Conservation (phyloP, 92 coral and sea anemone genomes). For the Nematostella vectensis region DNA sequence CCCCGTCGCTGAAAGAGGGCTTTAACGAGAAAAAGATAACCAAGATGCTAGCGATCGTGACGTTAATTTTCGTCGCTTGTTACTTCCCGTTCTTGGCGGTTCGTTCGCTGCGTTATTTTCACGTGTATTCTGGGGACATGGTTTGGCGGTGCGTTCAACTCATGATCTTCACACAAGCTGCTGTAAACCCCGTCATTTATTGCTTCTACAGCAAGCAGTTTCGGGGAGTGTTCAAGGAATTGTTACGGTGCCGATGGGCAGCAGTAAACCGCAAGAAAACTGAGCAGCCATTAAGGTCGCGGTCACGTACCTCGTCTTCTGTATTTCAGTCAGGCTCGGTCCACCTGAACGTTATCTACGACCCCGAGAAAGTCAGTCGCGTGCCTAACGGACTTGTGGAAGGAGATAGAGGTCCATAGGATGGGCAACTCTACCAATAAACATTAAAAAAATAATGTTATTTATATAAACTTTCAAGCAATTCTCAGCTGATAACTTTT, state of each 20-base stretch:
- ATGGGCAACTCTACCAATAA: no score
- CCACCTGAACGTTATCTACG: background rate
- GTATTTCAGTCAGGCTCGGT: background rate
- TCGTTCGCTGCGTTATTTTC: constrained; percentile 54
- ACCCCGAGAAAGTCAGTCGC: no score
- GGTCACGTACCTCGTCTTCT: background rate
- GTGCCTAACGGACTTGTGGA: no score
- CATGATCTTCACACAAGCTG: constrained; percentile 72
- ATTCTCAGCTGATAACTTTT: no score
- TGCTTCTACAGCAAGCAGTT: constrained; percentile 75
- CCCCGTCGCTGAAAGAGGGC: constrained; percentile 3
- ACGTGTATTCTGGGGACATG: constrained; percentile 41
- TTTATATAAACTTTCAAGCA: no score
- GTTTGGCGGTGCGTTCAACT: constrained; percentile 62
- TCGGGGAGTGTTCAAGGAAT: constrained; percentile 46
- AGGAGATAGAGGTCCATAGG: no score
- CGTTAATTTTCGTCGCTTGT: constrained; percentile 53
- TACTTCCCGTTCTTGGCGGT: constrained; percentile 60
- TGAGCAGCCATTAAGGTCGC: background rate
- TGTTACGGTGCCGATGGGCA: constrained; percentile 40
- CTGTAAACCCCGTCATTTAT: constrained; percentile 65
- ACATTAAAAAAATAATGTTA: no score
- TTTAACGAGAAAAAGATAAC: constrained; percentile 49
- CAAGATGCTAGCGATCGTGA: constrained; percentile 65
- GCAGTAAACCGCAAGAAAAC: background rate